A percentile compares a stretch with the other conserved stretches of the same genome.
These are phyloP conservation scores for Protaetia brevitarsis DNA, from an alignment of 1,140 invertebrate genomes.

Conservation along the genomic window DNA sequence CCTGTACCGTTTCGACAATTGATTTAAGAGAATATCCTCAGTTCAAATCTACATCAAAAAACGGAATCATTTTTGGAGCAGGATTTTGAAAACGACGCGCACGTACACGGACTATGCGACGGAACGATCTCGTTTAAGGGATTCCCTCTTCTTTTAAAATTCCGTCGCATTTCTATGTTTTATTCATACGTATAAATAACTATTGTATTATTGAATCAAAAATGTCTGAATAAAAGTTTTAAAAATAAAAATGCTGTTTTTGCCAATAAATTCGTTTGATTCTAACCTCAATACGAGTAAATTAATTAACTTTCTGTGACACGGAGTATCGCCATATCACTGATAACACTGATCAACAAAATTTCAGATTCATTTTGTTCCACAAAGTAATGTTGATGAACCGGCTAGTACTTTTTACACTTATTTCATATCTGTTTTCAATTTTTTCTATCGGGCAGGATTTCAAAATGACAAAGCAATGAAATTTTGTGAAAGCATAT, in stretches of 20 bases:
- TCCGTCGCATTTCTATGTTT: conserved; percentile 40
- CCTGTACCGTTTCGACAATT: background rate
- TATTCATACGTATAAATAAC: conserved; percentile 39
- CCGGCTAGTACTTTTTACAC: too few species aligned
- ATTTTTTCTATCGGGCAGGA: too few species aligned
- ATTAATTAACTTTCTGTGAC: background rate
- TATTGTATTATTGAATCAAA: conserved; percentile 34
- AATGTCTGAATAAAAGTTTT: conserved; percentile 36
- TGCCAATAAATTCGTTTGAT: background rate
- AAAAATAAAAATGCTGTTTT: conserved; percentile 15
- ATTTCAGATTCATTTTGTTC: too few species aligned
- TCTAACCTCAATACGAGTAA: too few species aligned
- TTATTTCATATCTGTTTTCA: too few species aligned
- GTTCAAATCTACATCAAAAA: conserved; percentile 33
- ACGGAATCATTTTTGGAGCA: conserved; percentile 28
- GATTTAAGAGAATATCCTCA: conserved; percentile 22
- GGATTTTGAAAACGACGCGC: conserved; percentile 15
- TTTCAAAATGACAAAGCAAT: too few species aligned
- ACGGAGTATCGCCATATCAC: background rate
- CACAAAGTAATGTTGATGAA: too few species aligned
- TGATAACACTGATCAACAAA: too few species aligned
- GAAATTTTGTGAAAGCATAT: too few species aligned
- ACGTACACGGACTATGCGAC: conserved; percentile 29
- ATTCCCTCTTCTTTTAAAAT: conserved; percentile 23
- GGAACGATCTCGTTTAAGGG: conserved; percentile 38